Evolutionary conservation across 2,888 invertebrate species (phyloP).

Genomic region (Caenorhabditis zanzibari): DNA sequence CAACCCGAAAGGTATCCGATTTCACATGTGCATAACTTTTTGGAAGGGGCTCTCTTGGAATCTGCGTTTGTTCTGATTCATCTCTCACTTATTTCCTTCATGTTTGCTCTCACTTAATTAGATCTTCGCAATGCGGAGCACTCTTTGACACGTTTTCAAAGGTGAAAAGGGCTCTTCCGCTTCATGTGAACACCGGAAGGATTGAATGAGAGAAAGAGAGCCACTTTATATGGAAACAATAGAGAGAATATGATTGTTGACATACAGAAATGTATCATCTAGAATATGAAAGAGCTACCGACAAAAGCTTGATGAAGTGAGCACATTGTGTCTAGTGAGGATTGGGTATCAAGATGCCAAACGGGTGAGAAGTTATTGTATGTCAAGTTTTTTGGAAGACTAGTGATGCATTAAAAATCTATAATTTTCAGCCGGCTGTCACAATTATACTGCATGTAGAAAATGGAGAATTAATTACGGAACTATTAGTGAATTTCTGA

Average conservation of each 20-base stretch:
- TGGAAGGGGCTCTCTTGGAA: not conserved
- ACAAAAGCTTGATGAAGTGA: conserved; percentile 33
- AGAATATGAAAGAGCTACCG: conserved; percentile 12
- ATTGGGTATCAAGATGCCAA: conserved; percentile 4
- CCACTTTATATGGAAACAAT: conserved; percentile 53
- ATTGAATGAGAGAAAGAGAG: conserved; percentile 34
- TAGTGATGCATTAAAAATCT: not conserved
- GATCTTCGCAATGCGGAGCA: conserved; percentile 36
- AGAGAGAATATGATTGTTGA: conserved; percentile 29
- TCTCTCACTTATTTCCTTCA: not conserved
- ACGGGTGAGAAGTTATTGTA: not conserved
- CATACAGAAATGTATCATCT: conserved; percentile 32
- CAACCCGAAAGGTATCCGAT: conserved; percentile 25
- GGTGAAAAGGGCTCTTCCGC: conserved; percentile 48
- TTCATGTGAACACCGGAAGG: conserved; percentile 64
- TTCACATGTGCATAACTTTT: conserved; percentile 1
- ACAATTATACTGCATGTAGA: too few relatives aligned
- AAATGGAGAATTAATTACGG: too few relatives aligned
- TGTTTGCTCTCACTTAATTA: conserved; percentile 52
- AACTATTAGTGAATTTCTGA: too few relatives aligned
- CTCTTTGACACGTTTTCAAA: conserved; percentile 48
- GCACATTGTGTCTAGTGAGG: conserved; percentile 20
- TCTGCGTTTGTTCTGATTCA: conserved; percentile 13
- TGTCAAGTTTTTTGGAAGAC: not conserved
- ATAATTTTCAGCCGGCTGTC: too few relatives aligned